Conservation (phyloP, 2,797 vertebrate genomes). For the Hirundo rustica region DNA sequence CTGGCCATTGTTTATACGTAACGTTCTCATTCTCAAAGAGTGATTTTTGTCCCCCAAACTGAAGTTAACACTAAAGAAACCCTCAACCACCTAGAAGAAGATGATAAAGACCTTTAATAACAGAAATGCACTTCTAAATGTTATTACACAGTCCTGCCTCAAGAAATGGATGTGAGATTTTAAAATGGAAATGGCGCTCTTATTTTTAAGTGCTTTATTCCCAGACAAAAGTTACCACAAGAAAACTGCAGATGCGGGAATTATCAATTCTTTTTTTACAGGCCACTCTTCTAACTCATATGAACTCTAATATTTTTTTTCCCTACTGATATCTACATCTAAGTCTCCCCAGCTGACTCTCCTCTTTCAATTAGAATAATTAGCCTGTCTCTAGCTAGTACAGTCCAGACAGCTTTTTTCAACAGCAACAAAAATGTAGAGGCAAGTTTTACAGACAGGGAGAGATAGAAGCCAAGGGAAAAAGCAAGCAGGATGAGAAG, state of each 20-base stretch:
- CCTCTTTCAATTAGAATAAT: neutral
- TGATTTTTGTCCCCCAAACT: conserved; percentile 79
- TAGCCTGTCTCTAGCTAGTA: neutral
- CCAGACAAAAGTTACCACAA: neutral
- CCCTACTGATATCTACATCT: neutral
- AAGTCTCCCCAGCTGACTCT: neutral
- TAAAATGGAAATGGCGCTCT: neutral
- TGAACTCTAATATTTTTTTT: neutral
- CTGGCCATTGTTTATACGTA: conserved; percentile 83
- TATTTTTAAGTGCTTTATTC: neutral
- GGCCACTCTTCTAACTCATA: neutral
- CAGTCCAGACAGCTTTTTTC: neutral
- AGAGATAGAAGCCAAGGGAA: neutral
- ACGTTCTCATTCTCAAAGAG: conserved; percentile 73
- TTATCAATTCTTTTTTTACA: neutral
- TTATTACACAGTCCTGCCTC: neutral
- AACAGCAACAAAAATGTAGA: neutral
- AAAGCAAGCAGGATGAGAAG: neutral
- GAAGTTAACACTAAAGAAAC: conserved; percentile 79
- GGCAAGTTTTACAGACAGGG: neutral
- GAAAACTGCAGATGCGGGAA: neutral
- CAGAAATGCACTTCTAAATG: neutral
- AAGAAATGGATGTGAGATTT: neutral
- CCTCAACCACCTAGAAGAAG: conserved; percentile 77
- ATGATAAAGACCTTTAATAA: neutral